phyloP scores from a whole-genome alignment of 1,140 invertebrate species.

The Lepidostoma basale region DNA sequence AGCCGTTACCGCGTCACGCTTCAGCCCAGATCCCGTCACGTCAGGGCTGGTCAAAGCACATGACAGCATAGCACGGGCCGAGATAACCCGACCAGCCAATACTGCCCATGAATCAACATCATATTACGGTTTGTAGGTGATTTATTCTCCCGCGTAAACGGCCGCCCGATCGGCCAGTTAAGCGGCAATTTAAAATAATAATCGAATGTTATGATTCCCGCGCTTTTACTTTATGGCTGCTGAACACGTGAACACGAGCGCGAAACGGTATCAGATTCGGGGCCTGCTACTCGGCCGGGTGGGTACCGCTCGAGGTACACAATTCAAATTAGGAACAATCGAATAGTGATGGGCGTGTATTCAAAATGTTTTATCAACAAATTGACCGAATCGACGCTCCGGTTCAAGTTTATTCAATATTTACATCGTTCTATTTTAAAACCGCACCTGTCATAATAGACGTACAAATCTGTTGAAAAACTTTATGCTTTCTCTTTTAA shows the following conservation, averaged over 20 bases:
- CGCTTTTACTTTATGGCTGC: slow-evolving; percentile 31
- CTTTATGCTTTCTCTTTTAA: too few species aligned
- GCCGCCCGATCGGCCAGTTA: slow-evolving; percentile 35
- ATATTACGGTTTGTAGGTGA: slow-evolving; percentile 29
- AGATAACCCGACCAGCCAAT: not conserved
- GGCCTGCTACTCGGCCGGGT: too few species aligned
- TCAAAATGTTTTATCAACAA: too few species aligned
- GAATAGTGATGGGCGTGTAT: too few species aligned
- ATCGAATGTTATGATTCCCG: slow-evolving; percentile 38
- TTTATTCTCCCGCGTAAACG: slow-evolving; percentile 31
- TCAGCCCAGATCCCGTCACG: not conserved
- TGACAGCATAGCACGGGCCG: not conserved
- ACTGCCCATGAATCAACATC: slow-evolving; percentile 25
- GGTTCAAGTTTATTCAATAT: too few species aligned
- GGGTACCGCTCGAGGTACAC: too few species aligned
- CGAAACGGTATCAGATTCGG: slow-evolving; percentile 24
- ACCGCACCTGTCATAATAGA: too few species aligned
- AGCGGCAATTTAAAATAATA: slow-evolving; percentile 44
- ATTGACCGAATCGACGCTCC: too few species aligned
- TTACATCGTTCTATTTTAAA: too few species aligned
- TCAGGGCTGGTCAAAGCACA: not conserved
- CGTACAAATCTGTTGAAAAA: too few species aligned
- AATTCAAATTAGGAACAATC: too few species aligned
- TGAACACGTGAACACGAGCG: slow-evolving; percentile 34
- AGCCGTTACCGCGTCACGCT: not conserved